A percentile compares a stretch with the other conserved stretches of the same genome.
Conservation (phyloP, 2,113 vertebrate genomes). For the Labeo catla region DNA sequence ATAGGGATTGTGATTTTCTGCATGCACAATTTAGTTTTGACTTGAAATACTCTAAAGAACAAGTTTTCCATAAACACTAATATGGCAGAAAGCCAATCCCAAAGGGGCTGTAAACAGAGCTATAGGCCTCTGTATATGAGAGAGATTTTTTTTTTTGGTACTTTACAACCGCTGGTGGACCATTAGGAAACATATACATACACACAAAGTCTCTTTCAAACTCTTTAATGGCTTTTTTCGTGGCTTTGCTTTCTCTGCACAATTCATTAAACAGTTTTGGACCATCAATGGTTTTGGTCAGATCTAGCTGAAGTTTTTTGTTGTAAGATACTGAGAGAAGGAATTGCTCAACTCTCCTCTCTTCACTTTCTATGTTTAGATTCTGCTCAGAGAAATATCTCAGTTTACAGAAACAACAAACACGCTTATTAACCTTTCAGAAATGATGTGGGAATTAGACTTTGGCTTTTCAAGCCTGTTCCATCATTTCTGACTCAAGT, state of each 20-base stretch:
- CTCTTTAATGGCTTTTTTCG: background rate
- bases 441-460: conserved; percentile 33
- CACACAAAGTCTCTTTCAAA: background rate
- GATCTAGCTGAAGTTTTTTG: background rate
- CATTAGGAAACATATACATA: background rate
- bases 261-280: background rate
- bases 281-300: background rate
- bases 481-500: background rate
- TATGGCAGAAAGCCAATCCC: background rate
- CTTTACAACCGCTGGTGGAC: conserved; percentile 14
- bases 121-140: background rate
- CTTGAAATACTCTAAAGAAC: conserved; percentile 3
- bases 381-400: conserved; percentile 48
- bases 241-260: background rate
- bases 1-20: background rate
- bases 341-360: background rate
- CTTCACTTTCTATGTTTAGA: conserved; percentile 40
- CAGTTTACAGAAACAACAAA: conserved; percentile 47
- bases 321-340: background rate
- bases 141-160: background rate
- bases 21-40: background rate
- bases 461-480: background rate
- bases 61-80: conserved; percentile 5
- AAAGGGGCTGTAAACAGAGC: background rate
- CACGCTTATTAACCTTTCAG: conserved; percentile 24